Evolutionary conservation across 2,113 vertebrate genomes (phyloP), one percentile per base, ranked within the genome.

Genomic region (Heptranchias perlo): DNA sequence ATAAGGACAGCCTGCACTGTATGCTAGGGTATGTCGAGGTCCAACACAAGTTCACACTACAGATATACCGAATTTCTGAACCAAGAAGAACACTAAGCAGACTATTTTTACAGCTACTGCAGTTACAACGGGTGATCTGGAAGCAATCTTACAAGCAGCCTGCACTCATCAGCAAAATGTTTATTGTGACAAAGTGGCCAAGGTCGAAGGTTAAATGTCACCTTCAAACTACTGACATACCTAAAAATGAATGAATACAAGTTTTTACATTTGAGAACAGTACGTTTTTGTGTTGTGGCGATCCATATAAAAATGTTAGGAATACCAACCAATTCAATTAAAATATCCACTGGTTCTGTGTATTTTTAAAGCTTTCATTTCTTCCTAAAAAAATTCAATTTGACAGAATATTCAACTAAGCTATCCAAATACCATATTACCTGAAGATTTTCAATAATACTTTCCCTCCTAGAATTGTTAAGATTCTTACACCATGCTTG

Each of bases 101-200:
- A 95, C 94, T 95, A 95, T 95, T 95, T 95, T 95, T 69, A 69
- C 65, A 95, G 94, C 94, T 95, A 67, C 94, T 52, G 62, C 94
- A 95, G 64, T 95, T 95, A 95, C 94, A 69, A 67, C 35, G 65
- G 52, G 31, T 93, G 97, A 97, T 98, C 98, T 98, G 98, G 98
- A 98, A 98, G 96, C 98, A 98, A 98, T 98, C 98, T 97, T 96
- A 76, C 65, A 96, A 97, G 97, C 97, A 98, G 97, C 97, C 94
- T 97, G 97, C 97, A 98, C 97, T 98, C 98, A 98, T 98, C 98
- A 98, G 97, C 97, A 97, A 97, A 97, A 97, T 98, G 98, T 98
- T 98, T 98, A 98, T 98, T 98, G 97, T 97, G 97, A 98, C 97
- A 98, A 98, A 98, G 98, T 97, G 97, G 96, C 96, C 96, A 95